phyloP scores from a whole-genome alignment of 2,888 invertebrate species.

The Tetramorium bicarinatum region DNA sequence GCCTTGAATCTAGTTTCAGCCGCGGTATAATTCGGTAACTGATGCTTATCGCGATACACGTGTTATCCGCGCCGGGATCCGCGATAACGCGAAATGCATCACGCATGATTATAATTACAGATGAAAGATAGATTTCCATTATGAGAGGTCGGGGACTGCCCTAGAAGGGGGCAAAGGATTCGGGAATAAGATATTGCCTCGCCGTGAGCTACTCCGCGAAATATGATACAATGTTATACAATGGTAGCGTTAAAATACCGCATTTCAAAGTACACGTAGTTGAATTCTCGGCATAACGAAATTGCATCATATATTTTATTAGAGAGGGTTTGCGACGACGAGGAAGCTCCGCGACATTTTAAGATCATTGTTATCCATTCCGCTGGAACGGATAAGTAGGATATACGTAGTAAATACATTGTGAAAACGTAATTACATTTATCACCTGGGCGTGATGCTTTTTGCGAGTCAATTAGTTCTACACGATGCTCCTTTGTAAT shows the following conservation, averaged over 20 bases:
- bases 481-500: background rate
- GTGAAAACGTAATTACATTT: slow-evolving; percentile 11
- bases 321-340: slow-evolving; percentile 25
- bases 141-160: slow-evolving; percentile 15
- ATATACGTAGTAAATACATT: slow-evolving; percentile 32
- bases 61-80: slow-evolving; percentile 64
- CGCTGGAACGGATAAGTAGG: slow-evolving; percentile 2
- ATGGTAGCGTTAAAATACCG: slow-evolving; percentile 45
- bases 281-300: slow-evolving; percentile 45
- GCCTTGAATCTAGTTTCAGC: slow-evolving; percentile 33
- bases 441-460: background rate
- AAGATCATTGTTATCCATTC: slow-evolving; percentile 35
- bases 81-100: slow-evolving; percentile 61
- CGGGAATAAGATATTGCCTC: slow-evolving; percentile 32
- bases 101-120: slow-evolving; percentile 71
- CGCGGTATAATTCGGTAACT: slow-evolving; percentile 27
- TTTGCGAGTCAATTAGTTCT: slow-evolving; percentile 40
- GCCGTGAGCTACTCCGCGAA: background rate
- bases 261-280: slow-evolving; percentile 38
- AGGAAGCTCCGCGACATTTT: slow-evolving; percentile 32
- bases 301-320: slow-evolving; percentile 58
- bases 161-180: background rate
- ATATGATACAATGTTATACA: slow-evolving; percentile 43
- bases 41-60: slow-evolving; percentile 55
- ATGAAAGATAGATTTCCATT: slow-evolving; percentile 71